Percentiles rank a stretch among this genome's conserved stretches.
These are phyloP conservation scores for Hanleya hanleyi DNA, from an alignment of 2,888 invertebrate genomes.

Conservation along the genomic window DNA sequence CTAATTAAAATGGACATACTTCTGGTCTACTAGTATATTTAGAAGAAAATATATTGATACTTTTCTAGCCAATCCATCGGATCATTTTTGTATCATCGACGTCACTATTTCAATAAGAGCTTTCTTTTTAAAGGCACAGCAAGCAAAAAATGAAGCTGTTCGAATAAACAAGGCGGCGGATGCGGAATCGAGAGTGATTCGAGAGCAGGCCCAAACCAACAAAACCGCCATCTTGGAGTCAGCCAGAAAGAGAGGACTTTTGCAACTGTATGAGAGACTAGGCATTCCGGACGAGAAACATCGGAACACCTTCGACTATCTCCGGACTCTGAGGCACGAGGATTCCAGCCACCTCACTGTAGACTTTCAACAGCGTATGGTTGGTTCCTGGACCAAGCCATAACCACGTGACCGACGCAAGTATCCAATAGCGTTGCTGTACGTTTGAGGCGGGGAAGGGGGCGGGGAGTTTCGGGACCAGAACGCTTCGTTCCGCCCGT, in stretches of 20 bases:
- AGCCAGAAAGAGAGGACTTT: conserved; percentile 54
- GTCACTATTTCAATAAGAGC: too few relatives aligned
- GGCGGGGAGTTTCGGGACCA: too few relatives aligned
- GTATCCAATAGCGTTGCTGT: too few relatives aligned
- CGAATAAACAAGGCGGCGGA: conserved; percentile 52
- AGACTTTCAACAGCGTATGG: conserved; percentile 60
- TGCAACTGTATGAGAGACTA: conserved; percentile 50
- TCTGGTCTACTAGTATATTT: too few relatives aligned
- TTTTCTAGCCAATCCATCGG: too few relatives aligned
- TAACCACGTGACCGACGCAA: too few relatives aligned
- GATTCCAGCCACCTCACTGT: conserved; percentile 60
- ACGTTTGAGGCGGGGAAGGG: too few relatives aligned
- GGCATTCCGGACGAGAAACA: conserved; percentile 48
- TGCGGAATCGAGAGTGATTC: conserved; percentile 44
- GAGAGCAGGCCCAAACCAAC: conserved; percentile 47
- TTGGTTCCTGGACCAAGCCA: conserved; percentile 31
- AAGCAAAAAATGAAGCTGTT: conserved; percentile 54
- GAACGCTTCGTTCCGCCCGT: too few relatives aligned
- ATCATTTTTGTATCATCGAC: too few relatives aligned
- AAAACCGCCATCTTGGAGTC: conserved; percentile 57
- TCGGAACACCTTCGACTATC: conserved; percentile 63
- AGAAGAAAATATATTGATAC: too few relatives aligned
- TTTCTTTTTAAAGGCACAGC: too few relatives aligned
- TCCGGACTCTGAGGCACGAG: conserved; percentile 55
- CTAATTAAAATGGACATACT: too few relatives aligned